These are phyloP conservation scores for Apis laboriosa DNA, from an alignment of 1,140 invertebrate genomes.

Conservation along the genomic window DNA sequence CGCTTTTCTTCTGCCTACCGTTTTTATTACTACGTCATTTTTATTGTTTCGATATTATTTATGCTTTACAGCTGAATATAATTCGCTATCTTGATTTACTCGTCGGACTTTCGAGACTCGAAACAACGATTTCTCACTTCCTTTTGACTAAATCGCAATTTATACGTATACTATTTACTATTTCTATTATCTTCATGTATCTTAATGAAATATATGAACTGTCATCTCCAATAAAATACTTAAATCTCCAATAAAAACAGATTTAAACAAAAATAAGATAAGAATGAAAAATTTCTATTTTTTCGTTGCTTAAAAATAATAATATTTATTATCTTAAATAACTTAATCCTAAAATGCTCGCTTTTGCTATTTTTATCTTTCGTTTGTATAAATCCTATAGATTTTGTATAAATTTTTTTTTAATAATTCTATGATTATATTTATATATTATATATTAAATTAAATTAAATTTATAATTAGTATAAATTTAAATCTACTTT, in stretches of 20 bases:
- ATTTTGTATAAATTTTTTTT: no score
- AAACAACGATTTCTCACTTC: conserved; percentile 2
- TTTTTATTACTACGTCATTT: conserved; percentile 29
- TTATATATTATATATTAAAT: no score
- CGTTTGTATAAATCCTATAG: no score
- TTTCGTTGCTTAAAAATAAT: background rate
- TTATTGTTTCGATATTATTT: conserved; percentile 47
- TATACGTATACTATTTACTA: background rate
- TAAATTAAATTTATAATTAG: no score
- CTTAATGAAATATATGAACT: background rate
- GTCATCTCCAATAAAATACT: background rate
- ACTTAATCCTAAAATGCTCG: no score
- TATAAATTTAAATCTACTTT: no score
- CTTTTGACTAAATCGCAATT: background rate
- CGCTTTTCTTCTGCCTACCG: conserved; percentile 28
- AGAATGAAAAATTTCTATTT: background rate
- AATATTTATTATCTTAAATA: background rate
- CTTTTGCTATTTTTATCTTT: no score
- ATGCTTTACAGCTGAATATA: conserved; percentile 17
- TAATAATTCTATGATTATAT: no score
- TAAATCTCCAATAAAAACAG: background rate
- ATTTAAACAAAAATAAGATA: background rate
- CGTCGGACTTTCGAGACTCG: background rate
- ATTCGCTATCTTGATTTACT: conserved; percentile 32
- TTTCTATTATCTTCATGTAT: background rate